Evolutionary conservation across 1,140 invertebrate species (phyloP).

Genomic region (Pomacea maculata): DNA sequence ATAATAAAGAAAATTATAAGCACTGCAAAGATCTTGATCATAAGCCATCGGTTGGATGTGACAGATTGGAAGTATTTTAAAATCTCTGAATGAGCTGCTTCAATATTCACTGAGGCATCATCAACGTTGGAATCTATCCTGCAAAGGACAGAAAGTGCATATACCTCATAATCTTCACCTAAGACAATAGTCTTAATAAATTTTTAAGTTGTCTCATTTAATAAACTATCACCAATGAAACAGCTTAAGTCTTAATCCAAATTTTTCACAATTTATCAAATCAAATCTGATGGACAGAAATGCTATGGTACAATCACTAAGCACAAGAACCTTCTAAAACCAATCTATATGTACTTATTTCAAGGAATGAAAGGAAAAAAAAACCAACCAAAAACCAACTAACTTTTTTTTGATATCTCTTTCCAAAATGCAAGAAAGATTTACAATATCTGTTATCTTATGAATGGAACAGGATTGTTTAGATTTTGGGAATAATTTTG

Average conservation of each 20-base stretch:
- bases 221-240: not conserved
- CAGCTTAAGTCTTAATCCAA: not conserved
- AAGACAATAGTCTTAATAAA: not conserved
- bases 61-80: conserved; percentile 98
- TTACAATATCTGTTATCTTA: too few relatives aligned
- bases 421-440: too few relatives aligned
- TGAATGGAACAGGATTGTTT: too few relatives aligned
- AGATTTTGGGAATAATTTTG: too few relatives aligned
- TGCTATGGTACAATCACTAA: too few relatives aligned
- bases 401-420: too few relatives aligned
- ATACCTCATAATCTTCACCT: conserved; percentile 3
- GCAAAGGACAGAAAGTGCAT: conserved; percentile 48
- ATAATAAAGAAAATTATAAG: conserved; percentile 99
- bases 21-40: conserved; percentile 99
- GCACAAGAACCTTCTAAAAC: too few relatives aligned
- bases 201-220: not conserved
- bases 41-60: conserved; percentile 96
- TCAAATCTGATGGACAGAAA: too few relatives aligned
- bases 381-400: too few relatives aligned
- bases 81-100: conserved; percentile 96
- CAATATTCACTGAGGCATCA: conserved; percentile 94
- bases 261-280: too few relatives aligned
- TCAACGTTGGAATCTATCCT: conserved; percentile 98
- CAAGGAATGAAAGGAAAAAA: too few relatives aligned
- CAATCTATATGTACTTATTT: too few relatives aligned